These are phyloP conservation scores for Acanthurus tractus DNA, from an alignment of 2,797 vertebrate species.

Conservation along the genomic window DNA sequence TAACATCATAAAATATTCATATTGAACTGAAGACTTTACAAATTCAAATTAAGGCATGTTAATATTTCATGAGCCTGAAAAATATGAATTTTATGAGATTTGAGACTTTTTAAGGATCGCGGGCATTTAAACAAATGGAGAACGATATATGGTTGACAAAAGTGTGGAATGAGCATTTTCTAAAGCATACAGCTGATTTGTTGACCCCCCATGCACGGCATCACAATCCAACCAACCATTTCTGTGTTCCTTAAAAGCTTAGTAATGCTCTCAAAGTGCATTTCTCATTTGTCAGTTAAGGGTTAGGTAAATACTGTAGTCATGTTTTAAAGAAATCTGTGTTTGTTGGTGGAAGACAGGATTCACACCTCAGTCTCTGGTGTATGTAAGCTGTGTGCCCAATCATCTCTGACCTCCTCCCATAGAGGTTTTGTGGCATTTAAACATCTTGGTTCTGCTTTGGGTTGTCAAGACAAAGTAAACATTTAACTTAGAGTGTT, in stretches of 20 bases:
- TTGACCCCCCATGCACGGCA: background rate
- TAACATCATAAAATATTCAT: conserved; percentile 54
- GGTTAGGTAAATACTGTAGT: background rate
- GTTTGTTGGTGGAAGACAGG: conserved; percentile 1
- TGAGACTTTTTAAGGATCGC: conserved; percentile 10
- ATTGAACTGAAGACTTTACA: conserved; percentile 44
- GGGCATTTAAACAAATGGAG: background rate
- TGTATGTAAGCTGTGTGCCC: background rate
- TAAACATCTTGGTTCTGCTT: background rate
- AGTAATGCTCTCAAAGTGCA: background rate
- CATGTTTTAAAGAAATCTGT: conserved; percentile 1
- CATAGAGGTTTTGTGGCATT: background rate
- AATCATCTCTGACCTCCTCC: background rate
- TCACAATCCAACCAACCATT: background rate
- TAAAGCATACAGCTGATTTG: background rate
- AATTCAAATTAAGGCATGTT: conserved; percentile 48
- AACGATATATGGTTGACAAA: background rate
- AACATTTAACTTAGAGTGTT: conserved; percentile 13
- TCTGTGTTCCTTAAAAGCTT: background rate
- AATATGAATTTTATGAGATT: conserved; percentile 25
- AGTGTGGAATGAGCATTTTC: too few species aligned
- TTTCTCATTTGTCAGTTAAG: background rate
- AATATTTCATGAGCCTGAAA: conserved; percentile 46
- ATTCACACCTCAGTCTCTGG: conserved; percentile 1
- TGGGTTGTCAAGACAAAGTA: conserved; percentile 2